Evolutionary conservation across 92 coral and sea anemone species (phyloP).

Genomic region (Parazoanthus darwini): DNA sequence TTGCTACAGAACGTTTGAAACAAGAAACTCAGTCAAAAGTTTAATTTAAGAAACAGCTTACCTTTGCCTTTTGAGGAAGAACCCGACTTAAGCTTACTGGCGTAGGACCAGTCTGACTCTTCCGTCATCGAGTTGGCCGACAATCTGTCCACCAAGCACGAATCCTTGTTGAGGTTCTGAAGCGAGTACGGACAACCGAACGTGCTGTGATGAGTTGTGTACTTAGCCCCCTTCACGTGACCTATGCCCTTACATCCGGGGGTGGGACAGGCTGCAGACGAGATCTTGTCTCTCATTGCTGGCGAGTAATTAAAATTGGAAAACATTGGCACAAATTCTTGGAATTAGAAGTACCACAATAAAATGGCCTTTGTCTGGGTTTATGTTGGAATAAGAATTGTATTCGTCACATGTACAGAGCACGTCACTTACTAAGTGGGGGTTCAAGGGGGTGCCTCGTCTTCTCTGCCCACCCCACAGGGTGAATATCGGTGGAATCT

Average conservation of each 20-base stretch:
- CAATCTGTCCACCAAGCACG: slow-evolving; percentile 96
- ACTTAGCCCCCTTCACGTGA: slow-evolving; percentile 98
- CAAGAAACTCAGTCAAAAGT: too few species aligned
- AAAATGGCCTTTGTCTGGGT: not conserved
- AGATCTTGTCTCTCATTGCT: slow-evolving; percentile 93
- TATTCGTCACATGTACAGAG: not conserved
- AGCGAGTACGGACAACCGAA: slow-evolving; percentile 98
- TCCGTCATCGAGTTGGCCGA: slow-evolving; percentile 99
- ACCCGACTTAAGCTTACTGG: slow-evolving; percentile 73
- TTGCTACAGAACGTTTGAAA: too few species aligned
- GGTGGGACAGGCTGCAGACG: slow-evolving; percentile 97
- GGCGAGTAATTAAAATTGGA: not conserved
- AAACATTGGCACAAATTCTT: not conserved
- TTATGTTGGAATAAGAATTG: not conserved
- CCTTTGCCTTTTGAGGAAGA: slow-evolving; percentile 45
- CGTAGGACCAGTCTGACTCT: slow-evolving; percentile 91
- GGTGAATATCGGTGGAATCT: slow-evolving; percentile 72
- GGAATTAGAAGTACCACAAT: not conserved
- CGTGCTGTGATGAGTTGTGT: slow-evolving; percentile 98
- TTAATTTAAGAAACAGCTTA: slow-evolving; percentile 1
- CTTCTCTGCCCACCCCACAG: slow-evolving; percentile 82
- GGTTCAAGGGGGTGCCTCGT: slow-evolving; percentile 77
- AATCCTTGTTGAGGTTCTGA: slow-evolving; percentile 96
- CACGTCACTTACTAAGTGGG: slow-evolving; percentile 67
- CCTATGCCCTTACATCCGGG: slow-evolving; percentile 99